These are phyloP conservation scores for Yponomeuta cagnagella DNA, from an alignment of 2,888 invertebrate genomes.

Conservation along the genomic window DNA sequence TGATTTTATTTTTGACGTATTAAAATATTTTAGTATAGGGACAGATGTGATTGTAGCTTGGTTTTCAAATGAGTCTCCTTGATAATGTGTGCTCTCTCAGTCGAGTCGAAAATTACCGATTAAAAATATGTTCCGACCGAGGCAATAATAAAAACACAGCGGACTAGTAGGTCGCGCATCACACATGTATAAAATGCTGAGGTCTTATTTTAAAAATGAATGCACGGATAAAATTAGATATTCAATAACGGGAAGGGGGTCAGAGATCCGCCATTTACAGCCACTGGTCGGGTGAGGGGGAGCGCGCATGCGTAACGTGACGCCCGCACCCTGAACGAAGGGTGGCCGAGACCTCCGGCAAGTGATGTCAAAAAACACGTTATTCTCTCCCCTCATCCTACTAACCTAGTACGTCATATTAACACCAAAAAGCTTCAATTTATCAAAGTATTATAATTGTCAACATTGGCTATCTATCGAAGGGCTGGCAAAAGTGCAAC, in stretches of 20 bases:
- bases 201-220: constrained; percentile 38
- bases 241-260: constrained; percentile 72
- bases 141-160: not conserved
- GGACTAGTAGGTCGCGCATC: constrained; percentile 7
- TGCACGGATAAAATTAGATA: constrained; percentile 73
- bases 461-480: not conserved
- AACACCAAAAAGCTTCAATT: constrained; percentile 20
- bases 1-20: not conserved
- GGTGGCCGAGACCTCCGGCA: constrained; percentile 56
- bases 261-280: constrained; percentile 70
- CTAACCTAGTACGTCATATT: constrained; percentile 69
- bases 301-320: constrained; percentile 58
- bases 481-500: not conserved
- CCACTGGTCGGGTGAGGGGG: constrained; percentile 59
- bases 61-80: no score
- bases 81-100: no score
- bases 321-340: constrained; percentile 64
- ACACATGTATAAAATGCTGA: not conserved
- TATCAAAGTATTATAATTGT: not conserved
- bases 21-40: not conserved
- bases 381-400: constrained; percentile 70
- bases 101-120: no score
- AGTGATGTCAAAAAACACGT: constrained; percentile 73
- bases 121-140: not conserved
- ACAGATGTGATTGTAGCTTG: no score